These are phyloP conservation scores for Nyctalus aviator DNA, from an alignment of 2,797 vertebrate species.

Conservation along the genomic window DNA sequence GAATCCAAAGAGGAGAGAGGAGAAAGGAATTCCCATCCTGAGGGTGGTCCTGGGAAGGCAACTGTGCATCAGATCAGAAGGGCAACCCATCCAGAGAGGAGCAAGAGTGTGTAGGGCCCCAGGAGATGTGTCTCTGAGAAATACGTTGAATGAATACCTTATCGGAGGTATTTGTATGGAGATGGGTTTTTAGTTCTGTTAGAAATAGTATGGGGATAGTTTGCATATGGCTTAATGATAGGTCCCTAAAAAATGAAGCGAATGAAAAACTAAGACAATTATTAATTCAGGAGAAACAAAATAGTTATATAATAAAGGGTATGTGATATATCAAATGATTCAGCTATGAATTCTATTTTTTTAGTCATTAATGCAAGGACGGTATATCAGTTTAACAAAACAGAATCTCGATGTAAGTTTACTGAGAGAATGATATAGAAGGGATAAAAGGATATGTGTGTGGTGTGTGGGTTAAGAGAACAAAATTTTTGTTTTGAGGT, in stretches of 20 bases:
- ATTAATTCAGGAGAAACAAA: conserved; percentile 35
- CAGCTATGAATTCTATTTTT: neutral
- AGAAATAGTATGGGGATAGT: neutral
- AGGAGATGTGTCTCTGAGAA: neutral
- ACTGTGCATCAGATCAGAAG: neutral
- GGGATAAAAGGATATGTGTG: neutral
- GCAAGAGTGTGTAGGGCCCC: accelerated
- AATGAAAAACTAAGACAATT: neutral
- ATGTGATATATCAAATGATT: neutral
- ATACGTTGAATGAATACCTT: neutral
- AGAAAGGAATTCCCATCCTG: neutral
- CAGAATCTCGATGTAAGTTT: neutral
- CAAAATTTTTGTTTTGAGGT: conserved; percentile 26
- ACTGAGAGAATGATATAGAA: neutral
- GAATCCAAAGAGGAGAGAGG: neutral
- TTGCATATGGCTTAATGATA: neutral
- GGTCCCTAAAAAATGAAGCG: neutral
- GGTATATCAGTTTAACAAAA: conserved; percentile 5
- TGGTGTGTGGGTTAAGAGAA: neutral
- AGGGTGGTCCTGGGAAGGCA: neutral
- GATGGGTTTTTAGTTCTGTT: neutral
- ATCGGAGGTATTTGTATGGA: neutral
- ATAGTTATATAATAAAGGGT: neutral
- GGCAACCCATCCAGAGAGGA: neutral
- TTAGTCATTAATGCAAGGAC: neutral